Percentiles rank a stretch among this genome's conserved stretches.
These are phyloP conservation scores for Aphrophora alni DNA, from an alignment of 2,888 invertebrate genomes.

Conservation along the genomic window DNA sequence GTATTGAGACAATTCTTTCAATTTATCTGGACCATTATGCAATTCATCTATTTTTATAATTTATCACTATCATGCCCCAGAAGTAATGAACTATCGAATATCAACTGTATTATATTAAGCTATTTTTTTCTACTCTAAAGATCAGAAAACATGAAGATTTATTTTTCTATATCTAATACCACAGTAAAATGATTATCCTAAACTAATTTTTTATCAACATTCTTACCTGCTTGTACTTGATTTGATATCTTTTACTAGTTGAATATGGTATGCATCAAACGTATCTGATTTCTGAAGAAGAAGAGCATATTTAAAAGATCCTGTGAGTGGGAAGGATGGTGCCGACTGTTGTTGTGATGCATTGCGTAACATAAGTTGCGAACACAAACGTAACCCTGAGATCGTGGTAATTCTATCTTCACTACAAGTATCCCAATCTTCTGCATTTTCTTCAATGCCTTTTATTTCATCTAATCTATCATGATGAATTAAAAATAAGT, in stretches of 20 bases:
- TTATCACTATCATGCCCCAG: too few species aligned
- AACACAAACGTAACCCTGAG: constrained; percentile 78
- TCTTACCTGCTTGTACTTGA: constrained; percentile 17
- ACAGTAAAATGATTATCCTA: too few species aligned
- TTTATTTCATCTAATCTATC: constrained; percentile 10
- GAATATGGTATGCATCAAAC: constrained; percentile 61
- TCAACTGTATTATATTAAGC: too few species aligned
- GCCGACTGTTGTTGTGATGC: constrained; percentile 57
- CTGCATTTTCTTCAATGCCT: constrained; percentile 61
- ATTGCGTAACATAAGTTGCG: constrained; percentile 62
- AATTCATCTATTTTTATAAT: too few species aligned
- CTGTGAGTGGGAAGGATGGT: constrained; percentile 67
- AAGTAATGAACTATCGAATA: too few species aligned
- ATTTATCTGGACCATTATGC: too few species aligned
- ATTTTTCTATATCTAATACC: too few species aligned
- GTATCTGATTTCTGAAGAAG: constrained; percentile 80
- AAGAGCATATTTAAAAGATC: constrained; percentile 76
- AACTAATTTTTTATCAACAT: too few species aligned
- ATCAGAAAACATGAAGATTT: too few species aligned
- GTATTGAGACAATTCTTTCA: too few species aligned
- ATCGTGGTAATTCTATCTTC: constrained; percentile 20
- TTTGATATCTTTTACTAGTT: constrained; percentile 2
- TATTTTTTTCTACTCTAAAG: too few species aligned
- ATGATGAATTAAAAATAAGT: constrained; percentile 68
- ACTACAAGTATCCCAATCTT: constrained; percentile 54